Conservation (phyloP, 2,888 invertebrate species). For the Lasioglossum lativentre region DNA sequence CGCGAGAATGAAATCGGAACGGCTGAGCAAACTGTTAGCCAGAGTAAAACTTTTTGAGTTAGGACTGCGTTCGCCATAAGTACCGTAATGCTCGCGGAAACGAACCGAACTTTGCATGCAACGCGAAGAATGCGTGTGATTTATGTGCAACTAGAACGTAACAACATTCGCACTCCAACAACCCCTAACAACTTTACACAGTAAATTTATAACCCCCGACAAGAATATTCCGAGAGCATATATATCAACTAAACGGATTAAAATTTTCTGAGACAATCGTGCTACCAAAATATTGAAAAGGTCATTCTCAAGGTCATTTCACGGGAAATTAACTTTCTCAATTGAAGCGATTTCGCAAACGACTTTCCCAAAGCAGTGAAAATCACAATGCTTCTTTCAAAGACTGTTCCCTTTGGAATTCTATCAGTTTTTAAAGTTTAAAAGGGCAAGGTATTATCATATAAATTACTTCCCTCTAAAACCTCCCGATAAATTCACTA, state of each 20-base stretch:
- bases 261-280: background rate
- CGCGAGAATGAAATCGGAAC: background rate
- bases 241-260: background rate
- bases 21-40: background rate
- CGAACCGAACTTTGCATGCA: background rate
- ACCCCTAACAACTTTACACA: background rate
- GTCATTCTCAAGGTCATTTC: too few species aligned
- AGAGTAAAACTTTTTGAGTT: background rate
- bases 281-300: too few species aligned
- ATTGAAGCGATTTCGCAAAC: too few species aligned
- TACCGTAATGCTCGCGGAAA: background rate
- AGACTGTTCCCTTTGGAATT: background rate
- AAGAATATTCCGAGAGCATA: background rate
- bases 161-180: background rate
- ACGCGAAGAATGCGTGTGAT: background rate
- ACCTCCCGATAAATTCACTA: background rate
- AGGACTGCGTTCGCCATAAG: background rate
- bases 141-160: background rate
- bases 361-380: too few species aligned
- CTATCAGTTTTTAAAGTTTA: background rate
- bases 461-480: background rate
- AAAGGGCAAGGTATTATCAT: too few species aligned
- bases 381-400: background rate
- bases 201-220: background rate
- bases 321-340: background rate